Evolutionary conservation across 2,888 invertebrate genomes (phyloP).

Genomic region (Sinohyriopsis cumingii): DNA sequence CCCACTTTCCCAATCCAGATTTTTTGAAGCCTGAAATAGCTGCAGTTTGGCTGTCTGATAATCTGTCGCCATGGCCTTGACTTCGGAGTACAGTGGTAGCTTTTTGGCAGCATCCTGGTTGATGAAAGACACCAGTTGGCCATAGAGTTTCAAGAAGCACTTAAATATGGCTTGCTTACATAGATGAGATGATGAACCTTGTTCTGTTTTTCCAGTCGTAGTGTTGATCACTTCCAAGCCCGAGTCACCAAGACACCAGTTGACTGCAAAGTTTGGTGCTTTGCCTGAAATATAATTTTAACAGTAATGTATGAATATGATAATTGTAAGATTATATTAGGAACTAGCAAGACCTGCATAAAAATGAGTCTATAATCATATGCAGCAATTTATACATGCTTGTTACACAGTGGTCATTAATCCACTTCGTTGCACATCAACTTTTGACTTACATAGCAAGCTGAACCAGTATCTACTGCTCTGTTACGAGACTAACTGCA

Average conservation of each 20-base stretch:
- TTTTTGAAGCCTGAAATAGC: conserved; percentile 86
- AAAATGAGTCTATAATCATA: no score
- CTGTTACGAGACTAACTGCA: no score
- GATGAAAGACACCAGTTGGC: conserved; percentile 27
- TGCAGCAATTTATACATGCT: no score
- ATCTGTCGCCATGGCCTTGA: conserved; percentile 62
- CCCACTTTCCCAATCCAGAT: conserved; percentile 89
- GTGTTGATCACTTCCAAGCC: conserved; percentile 89
- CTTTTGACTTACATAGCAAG: no score
- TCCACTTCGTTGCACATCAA: no score
- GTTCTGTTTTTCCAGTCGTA: conserved; percentile 87
- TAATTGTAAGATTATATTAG: no score
- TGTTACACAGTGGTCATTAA: no score
- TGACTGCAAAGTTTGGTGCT: conserved; percentile 92
- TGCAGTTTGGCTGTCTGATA: conserved; percentile 81
- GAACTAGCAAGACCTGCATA: no score
- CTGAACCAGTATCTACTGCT: no score
- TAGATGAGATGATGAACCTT: conserved; percentile 83
- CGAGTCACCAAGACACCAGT: conserved; percentile 82
- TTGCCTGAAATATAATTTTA: conserved; percentile 71
- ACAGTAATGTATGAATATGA: no score
- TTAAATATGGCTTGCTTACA: conserved; percentile 84
- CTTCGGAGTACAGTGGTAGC: conserved; percentile 59
- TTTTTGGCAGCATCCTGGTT: conserved; percentile 28
- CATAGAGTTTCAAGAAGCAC: conserved; percentile 74